Evolutionary conservation across 1,140 invertebrate species (phyloP).

Genomic region (Temnothorax longispinosus): DNA sequence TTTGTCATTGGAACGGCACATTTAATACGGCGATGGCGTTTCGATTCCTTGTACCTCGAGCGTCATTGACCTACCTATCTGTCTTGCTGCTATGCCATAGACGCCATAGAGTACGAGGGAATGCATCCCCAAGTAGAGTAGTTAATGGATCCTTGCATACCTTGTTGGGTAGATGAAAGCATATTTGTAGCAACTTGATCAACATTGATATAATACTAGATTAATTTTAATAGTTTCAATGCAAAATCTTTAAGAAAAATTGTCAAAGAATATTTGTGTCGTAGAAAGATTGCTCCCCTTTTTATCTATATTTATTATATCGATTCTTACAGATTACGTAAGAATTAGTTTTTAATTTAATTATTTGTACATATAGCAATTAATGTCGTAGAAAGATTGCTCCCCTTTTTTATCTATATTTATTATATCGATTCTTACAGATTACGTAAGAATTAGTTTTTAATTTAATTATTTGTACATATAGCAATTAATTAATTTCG

Average conservation of each 20-base stretch:
- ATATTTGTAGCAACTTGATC: conserved; percentile 21
- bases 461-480: not conserved
- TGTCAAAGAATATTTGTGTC: not conserved
- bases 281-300: too few species aligned
- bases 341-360: not conserved
- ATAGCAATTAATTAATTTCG: conserved; percentile 5
- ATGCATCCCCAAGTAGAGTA: conserved; percentile 27
- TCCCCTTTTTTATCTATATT: not conserved
- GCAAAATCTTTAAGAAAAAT: not conserved
- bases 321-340: not conserved
- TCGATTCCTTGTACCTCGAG: not conserved
- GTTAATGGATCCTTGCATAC: conserved; percentile 40
- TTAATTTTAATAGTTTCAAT: not conserved
- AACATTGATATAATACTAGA: not conserved
- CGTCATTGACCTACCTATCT: conserved; percentile 33
- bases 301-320: not conserved
- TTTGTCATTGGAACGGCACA: not conserved
- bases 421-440: not conserved
- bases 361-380: not conserved
- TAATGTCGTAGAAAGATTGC: not conserved
- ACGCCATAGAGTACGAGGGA: conserved; percentile 19
- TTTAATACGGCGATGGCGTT: not conserved
- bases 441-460: not conserved
- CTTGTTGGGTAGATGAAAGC: conserved; percentile 27
- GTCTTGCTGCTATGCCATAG: conserved; percentile 9